Evolutionary conservation across 2,113 vertebrate species (phyloP).

Genomic region (Syrmaticus mikado): DNA sequence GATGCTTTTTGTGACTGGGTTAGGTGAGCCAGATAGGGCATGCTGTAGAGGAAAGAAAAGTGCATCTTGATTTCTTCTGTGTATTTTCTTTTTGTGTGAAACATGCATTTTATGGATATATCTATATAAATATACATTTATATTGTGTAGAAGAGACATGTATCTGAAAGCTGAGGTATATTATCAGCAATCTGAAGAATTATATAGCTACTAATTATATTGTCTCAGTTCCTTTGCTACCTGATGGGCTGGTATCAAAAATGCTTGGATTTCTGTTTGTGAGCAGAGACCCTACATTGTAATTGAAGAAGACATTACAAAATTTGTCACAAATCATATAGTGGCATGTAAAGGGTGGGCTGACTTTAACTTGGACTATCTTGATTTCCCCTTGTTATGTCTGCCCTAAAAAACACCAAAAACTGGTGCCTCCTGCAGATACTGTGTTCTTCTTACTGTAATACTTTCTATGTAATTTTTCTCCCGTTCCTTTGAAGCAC

Average conservation of each 20-base stretch:
- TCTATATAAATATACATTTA: not conserved
- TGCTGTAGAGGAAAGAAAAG: not conserved
- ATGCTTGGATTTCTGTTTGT: not conserved
- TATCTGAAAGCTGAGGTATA: not conserved
- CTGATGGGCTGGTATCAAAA: not conserved
- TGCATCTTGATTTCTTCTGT: not conserved
- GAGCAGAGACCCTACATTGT: not conserved
- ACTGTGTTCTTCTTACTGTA: constrained; percentile 42
- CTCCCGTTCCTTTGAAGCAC: constrained; percentile 53
- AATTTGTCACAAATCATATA: not conserved
- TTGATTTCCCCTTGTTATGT: constrained; percentile 21
- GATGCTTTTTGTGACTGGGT: not conserved
- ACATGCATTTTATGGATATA: not conserved
- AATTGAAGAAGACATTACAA: not conserved
- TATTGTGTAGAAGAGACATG: not conserved
- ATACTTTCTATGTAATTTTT: constrained; percentile 70
- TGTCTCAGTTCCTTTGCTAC: not conserved
- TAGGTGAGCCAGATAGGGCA: not conserved
- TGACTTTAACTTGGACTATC: constrained; percentile 30
- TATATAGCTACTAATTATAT: not conserved
- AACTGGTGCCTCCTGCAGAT: not conserved
- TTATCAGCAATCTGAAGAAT: not conserved
- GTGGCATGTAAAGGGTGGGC: not conserved
- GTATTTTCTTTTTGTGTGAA: not conserved
- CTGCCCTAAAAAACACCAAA: constrained; percentile 60